Conservation (phyloP, 2,797 vertebrate species). For the Cyclopterus lumpus region DNA sequence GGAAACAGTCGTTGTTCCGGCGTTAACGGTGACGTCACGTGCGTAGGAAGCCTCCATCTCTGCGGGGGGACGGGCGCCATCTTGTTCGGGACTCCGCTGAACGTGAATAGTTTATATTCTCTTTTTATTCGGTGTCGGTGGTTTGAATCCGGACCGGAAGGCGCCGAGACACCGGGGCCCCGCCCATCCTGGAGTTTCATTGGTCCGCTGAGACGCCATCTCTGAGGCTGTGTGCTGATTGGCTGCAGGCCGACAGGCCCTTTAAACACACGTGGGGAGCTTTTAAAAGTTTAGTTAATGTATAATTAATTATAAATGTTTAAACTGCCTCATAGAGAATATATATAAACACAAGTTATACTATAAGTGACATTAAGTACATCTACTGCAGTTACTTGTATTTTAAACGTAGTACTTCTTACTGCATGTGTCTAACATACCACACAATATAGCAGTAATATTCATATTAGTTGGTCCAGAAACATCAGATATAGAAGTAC, state of each 20-base stretch:
- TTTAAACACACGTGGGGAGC: slow-evolving; percentile 8
- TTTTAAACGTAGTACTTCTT: too few relatives aligned
- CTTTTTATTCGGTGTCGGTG: accelerated
- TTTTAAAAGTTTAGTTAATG: background rate
- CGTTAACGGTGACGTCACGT: background rate
- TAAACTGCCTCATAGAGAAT: too few relatives aligned
- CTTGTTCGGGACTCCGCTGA: background rate
- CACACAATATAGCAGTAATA: too few relatives aligned
- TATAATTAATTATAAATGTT: too few relatives aligned
- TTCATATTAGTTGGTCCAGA: too few relatives aligned
- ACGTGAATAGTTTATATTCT: background rate
- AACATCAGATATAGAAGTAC: too few relatives aligned
- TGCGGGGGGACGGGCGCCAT: background rate
- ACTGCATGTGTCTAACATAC: too few relatives aligned
- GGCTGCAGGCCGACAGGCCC: slow-evolving; percentile 23
- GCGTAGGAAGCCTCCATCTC: background rate
- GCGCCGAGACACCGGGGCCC: slow-evolving; percentile 23
- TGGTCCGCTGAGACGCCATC: slow-evolving; percentile 16
- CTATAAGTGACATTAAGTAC: background rate
- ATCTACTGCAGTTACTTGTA: background rate
- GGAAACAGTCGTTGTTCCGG: background rate
- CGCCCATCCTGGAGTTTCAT: slow-evolving; percentile 34
- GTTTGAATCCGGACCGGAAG: slow-evolving; percentile 24
- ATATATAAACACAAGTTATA: too few relatives aligned
- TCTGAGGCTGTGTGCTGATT: slow-evolving; percentile 37